Base-by-base conservation (phyloP, 1,140 invertebrate genomes). In the Zaprionus africanus region DNA sequence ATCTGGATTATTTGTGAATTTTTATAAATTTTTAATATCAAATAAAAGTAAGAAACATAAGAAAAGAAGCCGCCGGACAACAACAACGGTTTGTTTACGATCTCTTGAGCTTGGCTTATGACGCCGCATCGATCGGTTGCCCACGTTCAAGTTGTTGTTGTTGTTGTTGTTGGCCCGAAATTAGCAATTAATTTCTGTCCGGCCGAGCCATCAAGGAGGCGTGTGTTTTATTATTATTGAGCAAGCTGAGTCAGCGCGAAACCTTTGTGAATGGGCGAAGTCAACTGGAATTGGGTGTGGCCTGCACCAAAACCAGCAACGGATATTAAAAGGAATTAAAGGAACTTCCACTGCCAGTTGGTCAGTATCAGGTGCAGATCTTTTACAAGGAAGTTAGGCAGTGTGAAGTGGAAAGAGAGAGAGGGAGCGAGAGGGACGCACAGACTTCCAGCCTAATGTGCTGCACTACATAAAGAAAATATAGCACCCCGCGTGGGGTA, bases 41-140 rank as follows among this genome's bases (percentile, higher is more conserved):
- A 64, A 80, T 68, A 54, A 36, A 67, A 60, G 17, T 31, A 79
- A 56, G 51, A 62, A 66, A 62, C 56, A 81, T 70, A 78, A 68
- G 67, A 76, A 54, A 56, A 34, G 19, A 49, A 46, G 62, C 72
- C 68, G 70, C 59, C 69, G 31, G 19, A 24, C 46, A 34, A 11
- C 31, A 0, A 11, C 19, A 17, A 15, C 43, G 53, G 54, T 65
- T 77, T 88, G 83, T 88, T 87, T 87, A 84, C 74, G 84, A 84
- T 83, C 77, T 80, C 51, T 84, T 78, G 76, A 88, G 81, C 81
- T 75, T 88, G 84, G 77, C 83, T 88, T 87, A 87, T 87, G 83
- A 84, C 81, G 54, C 70, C 70, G 81, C 57, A 65, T 78, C 81
- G 78, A 87, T 87, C 28, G 26, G 22, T 56, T 64, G 9, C 6